These are phyloP conservation scores for Nanger granti DNA, from an alignment of 2,113 vertebrate species.

Conservation along the genomic window DNA sequence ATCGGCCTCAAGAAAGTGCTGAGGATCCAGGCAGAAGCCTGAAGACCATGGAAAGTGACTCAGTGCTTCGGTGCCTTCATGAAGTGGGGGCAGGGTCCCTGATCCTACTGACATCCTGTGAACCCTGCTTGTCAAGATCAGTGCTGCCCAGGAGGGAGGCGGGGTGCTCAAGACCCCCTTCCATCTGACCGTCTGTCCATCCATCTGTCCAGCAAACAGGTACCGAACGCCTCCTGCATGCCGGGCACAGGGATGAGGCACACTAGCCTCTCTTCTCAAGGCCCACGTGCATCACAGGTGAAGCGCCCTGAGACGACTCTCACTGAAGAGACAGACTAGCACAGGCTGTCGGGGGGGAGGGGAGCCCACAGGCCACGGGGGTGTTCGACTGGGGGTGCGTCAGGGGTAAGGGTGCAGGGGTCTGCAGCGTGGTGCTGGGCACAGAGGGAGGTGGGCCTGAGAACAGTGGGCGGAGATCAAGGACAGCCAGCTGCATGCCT, in stretches of 20 bases:
- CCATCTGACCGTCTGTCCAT: not conserved
- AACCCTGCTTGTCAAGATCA: not conserved
- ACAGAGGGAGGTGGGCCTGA: not conserved
- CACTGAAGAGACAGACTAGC: accelerated
- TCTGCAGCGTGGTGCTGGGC: no score
- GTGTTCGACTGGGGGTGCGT: not conserved
- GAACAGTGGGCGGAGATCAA: not conserved
- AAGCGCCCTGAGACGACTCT: accelerated
- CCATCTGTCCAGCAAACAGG: not conserved
- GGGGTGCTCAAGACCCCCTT: not conserved
- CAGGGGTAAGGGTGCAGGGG: not conserved
- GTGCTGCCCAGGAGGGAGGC: not conserved
- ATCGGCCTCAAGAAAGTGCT: not conserved
- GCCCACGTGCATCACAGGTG: not conserved
- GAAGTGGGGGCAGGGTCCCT: no score
- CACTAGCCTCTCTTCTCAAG: not conserved
- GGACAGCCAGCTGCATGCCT: not conserved
- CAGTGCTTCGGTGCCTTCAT: accelerated
- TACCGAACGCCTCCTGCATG: not conserved
- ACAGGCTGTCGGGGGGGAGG: not conserved
- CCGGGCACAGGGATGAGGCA: not conserved
- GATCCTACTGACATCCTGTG: accelerated
- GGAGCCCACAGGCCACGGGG: not conserved
- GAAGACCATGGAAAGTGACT: not conserved
- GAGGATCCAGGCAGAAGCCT: not conserved